Conservation (phyloP, 2,113 vertebrate species). For the Albula goreensis region DNA sequence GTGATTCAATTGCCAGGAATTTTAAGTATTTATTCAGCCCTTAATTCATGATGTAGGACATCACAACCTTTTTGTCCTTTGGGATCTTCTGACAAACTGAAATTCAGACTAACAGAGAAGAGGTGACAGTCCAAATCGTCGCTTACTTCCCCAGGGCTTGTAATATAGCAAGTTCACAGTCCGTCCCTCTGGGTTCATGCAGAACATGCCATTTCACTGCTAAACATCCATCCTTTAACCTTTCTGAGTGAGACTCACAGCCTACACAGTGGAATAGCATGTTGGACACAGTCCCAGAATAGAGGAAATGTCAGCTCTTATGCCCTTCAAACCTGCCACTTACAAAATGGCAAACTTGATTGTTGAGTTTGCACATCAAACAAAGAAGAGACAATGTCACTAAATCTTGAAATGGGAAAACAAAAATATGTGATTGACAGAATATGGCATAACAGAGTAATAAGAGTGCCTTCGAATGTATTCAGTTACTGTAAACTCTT, state of each 20-base stretch:
- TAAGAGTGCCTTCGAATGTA: background rate
- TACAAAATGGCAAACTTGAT: slow-evolving; percentile 30
- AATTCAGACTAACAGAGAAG: slow-evolving; percentile 6
- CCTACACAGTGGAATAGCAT: slow-evolving; percentile 26
- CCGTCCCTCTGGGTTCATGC: slow-evolving; percentile 22
- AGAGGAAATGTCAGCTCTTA: slow-evolving; percentile 33
- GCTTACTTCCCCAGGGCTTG: slow-evolving; percentile 6
- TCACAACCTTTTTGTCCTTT: slow-evolving; percentile 1
- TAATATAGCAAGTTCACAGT: slow-evolving; percentile 12
- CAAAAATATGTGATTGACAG: background rate
- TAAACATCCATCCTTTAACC: slow-evolving; percentile 36
- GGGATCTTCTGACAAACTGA: background rate
- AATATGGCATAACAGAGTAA: background rate
- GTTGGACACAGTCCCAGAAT: slow-evolving; percentile 30
- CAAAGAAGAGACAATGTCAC: background rate
- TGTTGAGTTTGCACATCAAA: slow-evolving; percentile 11
- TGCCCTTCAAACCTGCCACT: slow-evolving; percentile 37
- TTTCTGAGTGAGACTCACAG: slow-evolving; percentile 21
- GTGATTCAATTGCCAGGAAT: background rate
- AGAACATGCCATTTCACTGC: slow-evolving; percentile 34
- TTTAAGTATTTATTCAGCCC: background rate
- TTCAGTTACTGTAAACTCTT: background rate
- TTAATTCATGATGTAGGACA: background rate
- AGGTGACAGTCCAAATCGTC: slow-evolving; percentile 21
- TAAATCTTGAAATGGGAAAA: background rate